phyloP scores from a whole-genome alignment of 2,888 invertebrate genomes.

The Hyalella azteca region DNA sequence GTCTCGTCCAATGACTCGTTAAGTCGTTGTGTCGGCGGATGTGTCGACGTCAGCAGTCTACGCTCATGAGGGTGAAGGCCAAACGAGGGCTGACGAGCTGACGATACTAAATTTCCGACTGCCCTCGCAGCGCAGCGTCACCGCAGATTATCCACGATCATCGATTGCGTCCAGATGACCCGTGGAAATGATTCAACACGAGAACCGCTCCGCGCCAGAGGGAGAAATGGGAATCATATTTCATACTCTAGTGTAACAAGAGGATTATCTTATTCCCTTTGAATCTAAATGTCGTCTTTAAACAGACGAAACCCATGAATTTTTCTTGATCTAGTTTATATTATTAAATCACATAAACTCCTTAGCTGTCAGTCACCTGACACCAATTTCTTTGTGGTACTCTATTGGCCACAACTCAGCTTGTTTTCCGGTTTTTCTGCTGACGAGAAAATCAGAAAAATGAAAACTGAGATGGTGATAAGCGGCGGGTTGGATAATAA shows the following conservation, averaged over 20 bases:
- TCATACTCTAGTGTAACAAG: too few relatives aligned
- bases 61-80: neutral
- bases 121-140: neutral
- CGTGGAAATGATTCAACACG: conserved; percentile 1
- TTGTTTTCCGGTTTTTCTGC: too few relatives aligned
- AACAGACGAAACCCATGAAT: too few relatives aligned
- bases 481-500: too few relatives aligned
- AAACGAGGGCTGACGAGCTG: neutral
- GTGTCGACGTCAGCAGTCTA: neutral
- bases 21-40: neutral
- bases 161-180: neutral
- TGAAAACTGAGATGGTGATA: too few relatives aligned
- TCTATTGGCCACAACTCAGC: neutral
- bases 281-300: too few relatives aligned
- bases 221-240: neutral
- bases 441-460: too few relatives aligned
- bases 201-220: neutral
- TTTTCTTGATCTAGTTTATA: too few relatives aligned
- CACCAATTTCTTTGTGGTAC: too few relatives aligned
- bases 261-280: too few relatives aligned
- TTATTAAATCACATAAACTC: too few relatives aligned
- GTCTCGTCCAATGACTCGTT: neutral
- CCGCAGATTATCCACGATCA: conserved; percentile 18
- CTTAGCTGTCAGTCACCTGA: too few relatives aligned
- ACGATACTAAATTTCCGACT: neutral